Evolutionary conservation across 2,797 vertebrate genomes (phyloP), one percentile per base, ranked within the genome.

Genomic region (Cirrhinus mrigala): DNA sequence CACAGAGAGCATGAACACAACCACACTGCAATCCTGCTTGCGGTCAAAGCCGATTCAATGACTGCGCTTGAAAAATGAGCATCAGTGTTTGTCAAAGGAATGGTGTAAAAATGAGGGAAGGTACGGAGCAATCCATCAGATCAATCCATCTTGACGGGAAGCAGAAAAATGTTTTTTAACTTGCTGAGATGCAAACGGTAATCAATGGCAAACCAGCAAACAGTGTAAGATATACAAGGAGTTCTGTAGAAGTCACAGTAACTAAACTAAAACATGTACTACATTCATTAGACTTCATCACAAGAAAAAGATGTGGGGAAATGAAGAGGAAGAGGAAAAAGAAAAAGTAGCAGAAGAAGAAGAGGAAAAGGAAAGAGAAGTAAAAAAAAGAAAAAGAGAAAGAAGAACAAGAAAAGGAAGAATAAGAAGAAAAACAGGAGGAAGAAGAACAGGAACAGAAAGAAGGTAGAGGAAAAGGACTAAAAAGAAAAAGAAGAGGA

Each of bases 401-500:
- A 29, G 46, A 64, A 46, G 44, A 40, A 66, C 18, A 33, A 24
- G 27, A 40, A 52, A 18, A 11, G 3, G 11, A 66, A 64, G 4
- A 1, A 16, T 11, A 1, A 60, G n/a, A n/a, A n/a, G n/a, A n/a
- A n/a, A n/a, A n/a, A n/a, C n/a, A n/a, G n/a, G 56, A 5, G 0
- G 58, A 24, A 2, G 58, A 62, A 27, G n/a, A 14, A 62, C 1
- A 15, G 22, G 68, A 69, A 40, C 18, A 69, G 9, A 1, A 18
- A 3, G 10, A 4, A 6, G 12, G 2, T 1, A 40, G 9, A 10
- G 6, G 0, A 69, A n/a, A 14, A 8, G 14, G 3, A 15, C 3
- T 3, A 69, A 1, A 6, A 44, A 22, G 9, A 44, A 11, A 6
- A 33, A 5, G 0, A 18, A 18, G 27, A 24, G n/a, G 5, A 6